These are phyloP conservation scores for Cotesia glomerata DNA, from an alignment of 1,140 invertebrate genomes.

Conservation along the genomic window DNA sequence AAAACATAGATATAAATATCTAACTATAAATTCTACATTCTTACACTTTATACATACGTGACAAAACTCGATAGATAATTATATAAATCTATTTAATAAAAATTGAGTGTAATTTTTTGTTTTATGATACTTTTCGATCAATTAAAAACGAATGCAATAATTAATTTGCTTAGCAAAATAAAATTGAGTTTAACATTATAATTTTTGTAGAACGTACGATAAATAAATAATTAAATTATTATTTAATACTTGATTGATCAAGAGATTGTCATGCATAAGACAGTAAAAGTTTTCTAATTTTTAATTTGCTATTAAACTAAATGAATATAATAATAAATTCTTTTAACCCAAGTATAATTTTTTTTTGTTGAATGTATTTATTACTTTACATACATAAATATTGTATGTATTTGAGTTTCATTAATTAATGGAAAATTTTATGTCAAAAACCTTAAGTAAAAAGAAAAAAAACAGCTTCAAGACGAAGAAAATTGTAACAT, in stretches of 20 bases:
- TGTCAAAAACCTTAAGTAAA: conserved; percentile 2
- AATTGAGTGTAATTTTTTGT: not conserved
- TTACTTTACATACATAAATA: conserved; percentile 2
- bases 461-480: not conserved
- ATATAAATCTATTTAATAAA: not conserved
- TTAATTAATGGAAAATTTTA: conserved; percentile 24
- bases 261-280: conserved; percentile 15
- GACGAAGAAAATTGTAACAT: too few species aligned
- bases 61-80: not conserved
- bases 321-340: not conserved
- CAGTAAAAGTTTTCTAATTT: conserved; percentile 13
- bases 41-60: too few species aligned
- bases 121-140: not conserved
- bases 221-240: conserved; percentile 10
- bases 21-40: not conserved
- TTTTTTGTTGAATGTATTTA: too few species aligned
- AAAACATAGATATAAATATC: too few species aligned
- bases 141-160: not conserved
- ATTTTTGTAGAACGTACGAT: not conserved
- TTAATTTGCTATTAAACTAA: conserved; percentile 3
- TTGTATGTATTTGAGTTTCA: conserved; percentile 5
- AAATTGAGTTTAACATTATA: conserved; percentile 31
- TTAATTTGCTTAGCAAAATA: conserved; percentile 6
- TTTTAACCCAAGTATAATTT: not conserved
- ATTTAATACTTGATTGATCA: not conserved